Evolutionary conservation across 2,888 invertebrate genomes (phyloP), one percentile per base, ranked within the genome.

Genomic region (Standfussiana lucernea): DNA sequence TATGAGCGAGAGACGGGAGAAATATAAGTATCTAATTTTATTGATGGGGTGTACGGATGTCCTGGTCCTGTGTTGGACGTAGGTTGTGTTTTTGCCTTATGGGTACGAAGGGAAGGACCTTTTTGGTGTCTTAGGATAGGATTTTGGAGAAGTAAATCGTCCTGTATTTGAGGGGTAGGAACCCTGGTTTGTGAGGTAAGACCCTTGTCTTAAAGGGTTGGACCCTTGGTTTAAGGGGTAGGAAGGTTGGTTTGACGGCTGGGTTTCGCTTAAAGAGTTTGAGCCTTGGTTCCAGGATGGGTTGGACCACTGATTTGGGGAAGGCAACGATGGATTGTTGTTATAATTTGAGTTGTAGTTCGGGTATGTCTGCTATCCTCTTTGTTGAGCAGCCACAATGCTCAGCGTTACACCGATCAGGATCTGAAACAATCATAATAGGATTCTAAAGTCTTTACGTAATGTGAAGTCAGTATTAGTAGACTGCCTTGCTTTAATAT

Each of bases 371-470:
- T 69, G 28, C 15, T 69, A 21, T n/a, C 21, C 28, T 28, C 28
- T 7, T 53, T 69, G n/a, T n/a, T 53, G 21, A 6, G 53, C 68
- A n/a, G 28, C n/a, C 37, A 37, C 68, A 21, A 53, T 28, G n/a
- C 53, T 40, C 37, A 69, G 37, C 37, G 21, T 8, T 13, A 28
- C 3, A n/a, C 50, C n/a, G 21, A n/a, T 28, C 37, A 69, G 28
- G n/a, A 53, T 37, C 68, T 69, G 68, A 21, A 69, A 69, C 68
- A 69, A 69, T 50, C 18, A 18, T 32, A 40, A 37, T 53, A 13
- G 28, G 37, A 37, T 68, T 32, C 8, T 59, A 15, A 28, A 32
- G 8, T 15, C 32, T 32, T 32, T 18, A 56, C 28, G 18, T 56
- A 8, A 59, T 8, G 15, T 13, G 56, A 56, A 56, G 28, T 56